These are phyloP conservation scores for Polypterus bichir DNA, from an alignment of 2,113 vertebrate genomes.

Conservation along the genomic window DNA sequence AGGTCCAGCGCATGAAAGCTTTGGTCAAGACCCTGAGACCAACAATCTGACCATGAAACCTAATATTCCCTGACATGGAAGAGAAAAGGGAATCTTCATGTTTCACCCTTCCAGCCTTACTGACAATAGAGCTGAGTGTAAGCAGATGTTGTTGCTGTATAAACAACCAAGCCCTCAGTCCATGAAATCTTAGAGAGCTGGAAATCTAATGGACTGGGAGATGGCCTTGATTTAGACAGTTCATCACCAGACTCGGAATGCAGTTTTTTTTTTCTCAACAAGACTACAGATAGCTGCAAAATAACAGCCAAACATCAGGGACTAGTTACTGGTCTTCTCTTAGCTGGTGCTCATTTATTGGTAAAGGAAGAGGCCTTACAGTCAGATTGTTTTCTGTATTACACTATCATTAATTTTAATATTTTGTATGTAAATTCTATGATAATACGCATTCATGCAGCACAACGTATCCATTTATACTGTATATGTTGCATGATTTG, in stretches of 20 bases:
- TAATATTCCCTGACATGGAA: constrained; percentile 34
- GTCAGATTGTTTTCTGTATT: too few relatives aligned
- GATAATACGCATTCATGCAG: too few relatives aligned
- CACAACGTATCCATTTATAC: too few relatives aligned
- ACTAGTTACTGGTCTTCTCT: constrained; percentile 19
- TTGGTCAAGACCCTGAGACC: constrained; percentile 26
- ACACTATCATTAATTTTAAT: too few relatives aligned
- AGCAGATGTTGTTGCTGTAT: constrained; percentile 38
- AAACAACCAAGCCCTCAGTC: constrained; percentile 40
- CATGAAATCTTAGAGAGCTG: constrained; percentile 28
- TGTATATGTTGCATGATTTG: too few relatives aligned
- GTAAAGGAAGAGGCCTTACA: too few relatives aligned
- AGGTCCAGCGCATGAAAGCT: constrained; percentile 50
- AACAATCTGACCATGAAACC: constrained; percentile 30
- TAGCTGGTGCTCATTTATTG: too few relatives aligned
- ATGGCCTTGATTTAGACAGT: constrained; percentile 36
- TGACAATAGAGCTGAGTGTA: constrained; percentile 36
- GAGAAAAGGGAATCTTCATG: constrained; percentile 25
- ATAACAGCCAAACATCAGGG: constrained; percentile 20
- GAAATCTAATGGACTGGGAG: constrained; percentile 31
- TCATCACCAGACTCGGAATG: constrained; percentile 31
- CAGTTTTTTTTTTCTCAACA: constrained; percentile 16
- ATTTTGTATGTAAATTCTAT: too few relatives aligned
- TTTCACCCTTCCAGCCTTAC: constrained; percentile 32
- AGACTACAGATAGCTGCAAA: constrained; percentile 21